Evolutionary conservation across 2,888 invertebrate genomes (phyloP).

Genomic region (Altica lythri): DNA sequence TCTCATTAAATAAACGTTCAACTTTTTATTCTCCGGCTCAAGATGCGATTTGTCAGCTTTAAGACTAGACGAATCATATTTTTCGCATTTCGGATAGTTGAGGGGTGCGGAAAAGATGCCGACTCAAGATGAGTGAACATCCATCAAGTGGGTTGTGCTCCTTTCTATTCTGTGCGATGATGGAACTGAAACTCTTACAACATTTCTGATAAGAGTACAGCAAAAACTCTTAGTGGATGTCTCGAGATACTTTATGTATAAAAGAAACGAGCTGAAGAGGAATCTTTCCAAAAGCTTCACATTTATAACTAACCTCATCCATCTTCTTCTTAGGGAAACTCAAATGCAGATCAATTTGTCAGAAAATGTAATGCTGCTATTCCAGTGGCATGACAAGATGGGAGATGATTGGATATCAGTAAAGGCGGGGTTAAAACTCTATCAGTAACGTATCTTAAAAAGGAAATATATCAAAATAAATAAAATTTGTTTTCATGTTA

Average conservation of each 20-base stretch:
- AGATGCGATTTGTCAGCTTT: conserved; percentile 42
- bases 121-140: conserved; percentile 48
- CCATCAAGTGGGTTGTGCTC: conserved; percentile 48
- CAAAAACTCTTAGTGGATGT: conserved; percentile 51
- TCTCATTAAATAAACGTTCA: conserved; percentile 39
- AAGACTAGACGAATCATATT: conserved; percentile 44
- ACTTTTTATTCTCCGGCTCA: conserved; percentile 41
- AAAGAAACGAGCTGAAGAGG: conserved; percentile 55
- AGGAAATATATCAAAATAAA: background rate
- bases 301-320: conserved; percentile 63
- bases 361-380: conserved; percentile 59
- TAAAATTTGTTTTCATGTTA: background rate
- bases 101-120: conserved; percentile 28
- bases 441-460: background rate
- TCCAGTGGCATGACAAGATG: conserved; percentile 38
- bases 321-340: conserved; percentile 58
- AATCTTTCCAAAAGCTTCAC: conserved; percentile 60
- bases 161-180: conserved; percentile 53
- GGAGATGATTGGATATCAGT: conserved; percentile 34
- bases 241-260: conserved; percentile 57
- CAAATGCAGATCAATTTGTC: conserved; percentile 62
- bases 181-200: conserved; percentile 58
- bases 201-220: conserved; percentile 56
- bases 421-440: conserved; percentile 13
- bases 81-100: conserved; percentile 40